Percentiles rank a stretch among this genome's conserved stretches.
phyloP scores from a whole-genome alignment of 64 coral and sea anemone genomes.

The Orbicella faveolata region DNA sequence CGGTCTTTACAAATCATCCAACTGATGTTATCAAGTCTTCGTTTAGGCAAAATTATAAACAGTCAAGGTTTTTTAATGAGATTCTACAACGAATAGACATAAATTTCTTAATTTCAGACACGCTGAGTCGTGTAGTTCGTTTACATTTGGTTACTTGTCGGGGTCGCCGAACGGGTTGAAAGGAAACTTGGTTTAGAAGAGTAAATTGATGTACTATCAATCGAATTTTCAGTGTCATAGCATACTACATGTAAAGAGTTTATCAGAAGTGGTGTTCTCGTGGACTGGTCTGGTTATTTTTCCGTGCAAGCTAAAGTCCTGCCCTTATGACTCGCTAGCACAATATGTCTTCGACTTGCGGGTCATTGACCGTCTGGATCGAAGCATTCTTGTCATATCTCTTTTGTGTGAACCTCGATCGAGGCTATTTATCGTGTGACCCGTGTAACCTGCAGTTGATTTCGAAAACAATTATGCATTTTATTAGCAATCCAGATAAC shows the following conservation, averaged over 20 bases:
- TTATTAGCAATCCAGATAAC: background rate
- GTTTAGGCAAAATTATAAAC: no score
- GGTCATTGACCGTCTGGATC: slow-evolving; percentile 37
- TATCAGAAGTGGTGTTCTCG: background rate
- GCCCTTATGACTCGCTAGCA: slow-evolving; percentile 11
- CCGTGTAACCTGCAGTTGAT: slow-evolving; percentile 10
- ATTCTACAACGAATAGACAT: no score
- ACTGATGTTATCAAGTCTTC: no score
- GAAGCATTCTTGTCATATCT: slow-evolving; percentile 9
- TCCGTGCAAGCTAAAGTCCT: slow-evolving; percentile 19
- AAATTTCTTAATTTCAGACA: no score
- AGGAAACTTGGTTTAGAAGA: background rate
- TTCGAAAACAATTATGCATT: slow-evolving; percentile 2
- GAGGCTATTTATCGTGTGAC: background rate
- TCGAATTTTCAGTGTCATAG: background rate
- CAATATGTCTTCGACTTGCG: slow-evolving; percentile 15
- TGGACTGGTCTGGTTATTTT: background rate
- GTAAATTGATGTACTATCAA: background rate
- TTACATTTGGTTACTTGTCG: background rate
- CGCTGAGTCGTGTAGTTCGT: no score
- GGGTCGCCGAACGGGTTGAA: background rate
- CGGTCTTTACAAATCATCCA: no score
- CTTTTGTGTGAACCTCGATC: background rate
- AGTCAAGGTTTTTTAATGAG: no score
- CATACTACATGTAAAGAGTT: background rate